Conservation (phyloP, 2,888 invertebrate genomes). For the Erebia ligea region DNA sequence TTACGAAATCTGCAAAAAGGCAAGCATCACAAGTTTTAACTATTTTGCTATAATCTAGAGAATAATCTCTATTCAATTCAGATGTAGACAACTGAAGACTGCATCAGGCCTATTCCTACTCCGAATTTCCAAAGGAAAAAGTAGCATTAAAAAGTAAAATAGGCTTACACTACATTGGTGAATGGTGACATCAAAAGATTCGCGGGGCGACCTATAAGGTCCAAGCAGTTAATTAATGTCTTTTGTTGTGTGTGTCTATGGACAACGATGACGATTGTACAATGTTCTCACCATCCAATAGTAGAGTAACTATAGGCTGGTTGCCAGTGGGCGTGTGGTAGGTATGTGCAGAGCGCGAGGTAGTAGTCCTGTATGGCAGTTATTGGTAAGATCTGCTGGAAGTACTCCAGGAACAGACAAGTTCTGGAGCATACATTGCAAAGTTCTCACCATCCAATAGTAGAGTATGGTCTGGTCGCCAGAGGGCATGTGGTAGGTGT, state of each 20-base stretch:
- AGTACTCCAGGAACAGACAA: neutral
- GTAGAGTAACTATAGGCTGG: conserved; percentile 87
- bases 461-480: conserved; percentile 87
- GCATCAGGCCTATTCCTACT: too few relatives aligned
- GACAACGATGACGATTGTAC: too few relatives aligned
- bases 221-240: too few relatives aligned
- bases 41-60: neutral
- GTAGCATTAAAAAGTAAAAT: too few relatives aligned
- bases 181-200: too few relatives aligned
- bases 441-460: conserved; percentile 87
- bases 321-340: conserved; percentile 86
- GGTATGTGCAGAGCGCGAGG: conserved; percentile 92
- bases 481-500: conserved; percentile 87
- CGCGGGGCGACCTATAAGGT: too few relatives aligned
- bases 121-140: too few relatives aligned
- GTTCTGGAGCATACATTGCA: neutral
- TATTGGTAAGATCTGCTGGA: too few relatives aligned
- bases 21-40: neutral
- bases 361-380: conserved; percentile 86
- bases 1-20: neutral
- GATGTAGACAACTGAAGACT: too few relatives aligned
- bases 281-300: conserved; percentile 89
- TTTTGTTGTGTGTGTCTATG: too few relatives aligned
- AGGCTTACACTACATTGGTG: too few relatives aligned
- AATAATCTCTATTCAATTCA: too few relatives aligned